Base-by-base conservation (phyloP, 1,140 invertebrate genomes). In the Aphis gossypii region DNA sequence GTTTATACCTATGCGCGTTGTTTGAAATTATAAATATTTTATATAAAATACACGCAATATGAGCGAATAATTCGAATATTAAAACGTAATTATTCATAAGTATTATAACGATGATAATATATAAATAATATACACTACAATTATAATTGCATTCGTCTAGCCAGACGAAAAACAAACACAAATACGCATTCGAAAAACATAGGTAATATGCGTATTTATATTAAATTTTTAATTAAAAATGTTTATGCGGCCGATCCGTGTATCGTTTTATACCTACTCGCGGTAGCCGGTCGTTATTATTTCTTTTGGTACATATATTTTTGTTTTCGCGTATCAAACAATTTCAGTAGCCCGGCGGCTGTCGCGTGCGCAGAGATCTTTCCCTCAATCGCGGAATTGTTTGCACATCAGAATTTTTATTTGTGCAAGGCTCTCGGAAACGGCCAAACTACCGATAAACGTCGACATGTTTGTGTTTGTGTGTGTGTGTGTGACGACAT, bases 161-260 rank as follows among this genome's bases (percentile, higher is more conserved):
- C 9, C 38, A 5, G 41, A 44, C 83, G 38, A 84, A 41, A 84
- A 41, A 84, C 8, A 25, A 44, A 44, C 23, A 44, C 23, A 84
- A 84, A 84, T 41, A 38, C 20, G 41, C 38, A 14, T 9, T 44
- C 83, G 5, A 11, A 84, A 84, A 44, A 44, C 38, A 84, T 11
- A 9, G 11, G 56, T n/a, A 35, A 68, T 4, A 9, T 14, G 9
- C 14, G 30, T 84, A 84, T 84, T 84, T 44, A 84, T 84, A 84
- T 84, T 44, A 87, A 20, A 87, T 48, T 89, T 89, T 89, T 89
- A 89, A 89, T 89, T 89, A 89, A 89, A 89, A 89, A 21, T 8
- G n/a, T 54, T 89, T 38, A 48, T 54, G 14, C 11, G 18, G 60
- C 30, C 30, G 60, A n/a, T 76, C 14, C 14, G 4, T 8, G 60